Conservation (phyloP, 2,888 invertebrate genomes). For the Sesamia inferens region DNA sequence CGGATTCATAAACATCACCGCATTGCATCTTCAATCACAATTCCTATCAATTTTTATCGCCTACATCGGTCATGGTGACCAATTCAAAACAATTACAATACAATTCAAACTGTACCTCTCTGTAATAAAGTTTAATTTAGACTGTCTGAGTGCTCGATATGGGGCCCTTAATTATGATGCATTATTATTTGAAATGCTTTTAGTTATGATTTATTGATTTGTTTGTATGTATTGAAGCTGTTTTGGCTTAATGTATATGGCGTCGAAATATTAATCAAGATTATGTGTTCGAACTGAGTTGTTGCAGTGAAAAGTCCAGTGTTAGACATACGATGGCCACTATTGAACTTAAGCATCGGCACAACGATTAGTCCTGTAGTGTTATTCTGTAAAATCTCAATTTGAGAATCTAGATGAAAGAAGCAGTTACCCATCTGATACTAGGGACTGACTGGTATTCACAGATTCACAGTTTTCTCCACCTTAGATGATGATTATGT, state of each 20-base stretch:
- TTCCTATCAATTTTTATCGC: slow-evolving; percentile 54
- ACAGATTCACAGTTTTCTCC: too few relatives aligned
- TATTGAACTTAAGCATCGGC: not conserved
- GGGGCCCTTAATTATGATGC: slow-evolving; percentile 55
- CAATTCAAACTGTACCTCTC: slow-evolving; percentile 34
- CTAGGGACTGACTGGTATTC: not conserved
- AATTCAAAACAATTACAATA: slow-evolving; percentile 47
- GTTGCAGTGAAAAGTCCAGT: not conserved
- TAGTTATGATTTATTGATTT: slow-evolving; percentile 51
- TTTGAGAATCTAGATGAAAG: not conserved
- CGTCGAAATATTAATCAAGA: not conserved
- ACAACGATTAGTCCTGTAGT: not conserved
- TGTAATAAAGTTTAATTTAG: slow-evolving; percentile 56
- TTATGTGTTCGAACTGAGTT: not conserved
- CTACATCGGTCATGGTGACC: slow-evolving; percentile 47
- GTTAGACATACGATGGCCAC: not conserved
- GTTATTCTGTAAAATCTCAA: not conserved
- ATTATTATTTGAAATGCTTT: slow-evolving; percentile 51
- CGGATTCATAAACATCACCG: slow-evolving; percentile 19
- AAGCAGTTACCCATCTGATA: too few relatives aligned
- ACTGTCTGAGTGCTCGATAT: slow-evolving; percentile 27
- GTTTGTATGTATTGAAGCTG: slow-evolving; percentile 6
- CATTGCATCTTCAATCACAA: slow-evolving; percentile 45
- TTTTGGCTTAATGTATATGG: not conserved
- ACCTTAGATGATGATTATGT: too few relatives aligned